These are phyloP conservation scores for Anagyrus pseudococci DNA, from an alignment of 2,888 invertebrate genomes.

Conservation along the genomic window DNA sequence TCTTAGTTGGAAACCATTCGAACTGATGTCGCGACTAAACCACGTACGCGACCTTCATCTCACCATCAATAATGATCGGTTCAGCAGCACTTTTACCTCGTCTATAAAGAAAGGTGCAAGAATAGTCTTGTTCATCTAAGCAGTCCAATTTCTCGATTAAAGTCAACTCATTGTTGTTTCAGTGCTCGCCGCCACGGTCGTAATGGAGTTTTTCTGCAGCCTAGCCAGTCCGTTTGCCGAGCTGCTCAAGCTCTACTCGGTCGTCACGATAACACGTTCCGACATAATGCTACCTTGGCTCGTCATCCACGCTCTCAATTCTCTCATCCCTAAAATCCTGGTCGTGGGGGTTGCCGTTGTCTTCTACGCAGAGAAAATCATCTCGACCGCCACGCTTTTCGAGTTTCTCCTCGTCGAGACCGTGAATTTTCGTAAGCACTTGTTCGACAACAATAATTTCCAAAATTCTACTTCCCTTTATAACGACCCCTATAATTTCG, in stretches of 20 bases:
- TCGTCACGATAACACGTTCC: constrained; percentile 50
- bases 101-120: constrained; percentile 27
- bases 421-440: constrained; percentile 45
- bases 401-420: constrained; percentile 49
- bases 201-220: constrained; percentile 48
- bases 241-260: constrained; percentile 51
- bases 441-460: background rate
- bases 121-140: background rate
- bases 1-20: constrained; percentile 49
- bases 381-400: constrained; percentile 42
- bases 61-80: constrained; percentile 17
- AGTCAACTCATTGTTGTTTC: constrained; percentile 11
- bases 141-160: constrained; percentile 2
- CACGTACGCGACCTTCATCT: constrained; percentile 32
- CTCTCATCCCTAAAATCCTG: constrained; percentile 49
- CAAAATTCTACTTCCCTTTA: too few relatives aligned
- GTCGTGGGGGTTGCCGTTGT: constrained; percentile 42
- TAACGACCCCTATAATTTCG: constrained; percentile 1
- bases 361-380: constrained; percentile 44
- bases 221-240: constrained; percentile 47
- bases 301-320: constrained; percentile 49
- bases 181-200: constrained; percentile 51
- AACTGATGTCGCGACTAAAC: constrained; percentile 48
- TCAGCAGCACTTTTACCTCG: constrained; percentile 19
- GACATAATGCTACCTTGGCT: constrained; percentile 54